Percentiles rank a stretch among this genome's conserved stretches.
phyloP scores from a whole-genome alignment of 2,888 invertebrate species.

The Drosophila flavopinicola region DNA sequence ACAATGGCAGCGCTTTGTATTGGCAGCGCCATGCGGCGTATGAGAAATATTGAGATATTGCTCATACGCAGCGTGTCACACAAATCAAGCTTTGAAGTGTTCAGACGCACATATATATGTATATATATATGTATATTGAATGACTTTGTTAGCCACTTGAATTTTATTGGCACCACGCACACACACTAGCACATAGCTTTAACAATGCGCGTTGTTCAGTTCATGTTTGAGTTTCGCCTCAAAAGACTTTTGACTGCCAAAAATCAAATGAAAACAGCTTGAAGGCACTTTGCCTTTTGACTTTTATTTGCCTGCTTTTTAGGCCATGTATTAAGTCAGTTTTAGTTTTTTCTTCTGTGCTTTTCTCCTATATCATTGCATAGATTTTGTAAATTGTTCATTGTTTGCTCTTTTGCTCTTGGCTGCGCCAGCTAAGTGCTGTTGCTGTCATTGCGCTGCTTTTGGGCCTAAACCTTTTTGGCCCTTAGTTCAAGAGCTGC shows the following conservation, averaged over 20 bases:
- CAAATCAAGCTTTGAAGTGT: slow-evolving; percentile 47
- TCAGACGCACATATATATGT: slow-evolving; percentile 1
- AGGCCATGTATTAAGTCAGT: slow-evolving; percentile 30
- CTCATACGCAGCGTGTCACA: slow-evolving; percentile 61
- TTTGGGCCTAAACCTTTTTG: neutral
- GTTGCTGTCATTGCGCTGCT: slow-evolving; percentile 49
- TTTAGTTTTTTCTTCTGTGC: neutral
- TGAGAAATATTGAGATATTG: slow-evolving; percentile 65
- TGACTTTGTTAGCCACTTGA: slow-evolving; percentile 55
- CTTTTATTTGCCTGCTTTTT: slow-evolving; percentile 23
- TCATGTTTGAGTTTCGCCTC: slow-evolving; percentile 11
- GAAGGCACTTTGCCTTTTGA: slow-evolving; percentile 10
- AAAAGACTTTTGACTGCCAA: slow-evolving; percentile 12
- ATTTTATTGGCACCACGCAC: slow-evolving; percentile 43
- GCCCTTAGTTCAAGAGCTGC: slow-evolving; percentile 5
- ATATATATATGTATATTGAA: slow-evolving; percentile 18
- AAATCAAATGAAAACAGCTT: slow-evolving; percentile 39
- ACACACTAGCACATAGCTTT: slow-evolving; percentile 8
- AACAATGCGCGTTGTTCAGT: slow-evolving; percentile 47
- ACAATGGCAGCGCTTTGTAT: slow-evolving; percentile 44
- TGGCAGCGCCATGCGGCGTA: slow-evolving; percentile 58
- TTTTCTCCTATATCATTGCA: slow-evolving; percentile 18
- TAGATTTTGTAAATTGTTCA: slow-evolving; percentile 47
- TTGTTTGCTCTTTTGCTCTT: slow-evolving; percentile 57
- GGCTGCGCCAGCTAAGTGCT: slow-evolving; percentile 58